Base-by-base conservation (phyloP, 23 tunicate genomes). In the Halocynthia roretzi region DNA sequence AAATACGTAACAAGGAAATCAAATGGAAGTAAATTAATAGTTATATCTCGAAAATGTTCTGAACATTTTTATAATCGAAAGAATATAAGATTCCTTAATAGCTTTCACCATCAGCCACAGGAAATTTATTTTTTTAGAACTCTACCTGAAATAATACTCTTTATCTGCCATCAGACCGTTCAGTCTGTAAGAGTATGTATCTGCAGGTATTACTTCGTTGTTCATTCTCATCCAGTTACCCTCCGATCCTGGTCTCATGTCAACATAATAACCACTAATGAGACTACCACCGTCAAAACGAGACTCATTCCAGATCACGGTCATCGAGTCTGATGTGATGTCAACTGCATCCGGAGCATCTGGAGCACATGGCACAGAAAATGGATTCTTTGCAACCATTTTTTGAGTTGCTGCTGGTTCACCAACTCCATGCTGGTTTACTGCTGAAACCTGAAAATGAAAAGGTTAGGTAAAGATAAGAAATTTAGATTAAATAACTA, bases 261-360 rank as follows among this genome's bases (percentile, higher is more conserved):
- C 85, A 8, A 81, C 68, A 58, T 77, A 81, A 62, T 81, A 81
- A 12, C 85, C 85, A 20, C 68, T 81, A 5, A 81, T 55, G 6
- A 50, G 6, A 8, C 55, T 52, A 0, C 85, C 85, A 10, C 85
- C 85, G 6, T 81, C 70, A 6, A 52, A 74, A 15, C 77, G 66
- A 8, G 85, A 68, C 57, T 81, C 85, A 22, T 57, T 20, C 85
- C 85, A 81, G 12, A 14, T 73, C 7, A 81, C 53, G 22, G 80
- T 73, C 85, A 81, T 81, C 49, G 68, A 77, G 56, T 54, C 50
- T 77, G 74, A 62, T 7, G 80, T 50, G 64, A 81, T 51, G 53
- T 81, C 85, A 58, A 51, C 56, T 5, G 74, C 80, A 8, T 81
- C 81, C 14, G 77, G 55, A 9, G 85, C 53, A 44, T 72, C 80